Conservation (phyloP, 2,888 invertebrate genomes). For the Trissolcus brochymenae region DNA sequence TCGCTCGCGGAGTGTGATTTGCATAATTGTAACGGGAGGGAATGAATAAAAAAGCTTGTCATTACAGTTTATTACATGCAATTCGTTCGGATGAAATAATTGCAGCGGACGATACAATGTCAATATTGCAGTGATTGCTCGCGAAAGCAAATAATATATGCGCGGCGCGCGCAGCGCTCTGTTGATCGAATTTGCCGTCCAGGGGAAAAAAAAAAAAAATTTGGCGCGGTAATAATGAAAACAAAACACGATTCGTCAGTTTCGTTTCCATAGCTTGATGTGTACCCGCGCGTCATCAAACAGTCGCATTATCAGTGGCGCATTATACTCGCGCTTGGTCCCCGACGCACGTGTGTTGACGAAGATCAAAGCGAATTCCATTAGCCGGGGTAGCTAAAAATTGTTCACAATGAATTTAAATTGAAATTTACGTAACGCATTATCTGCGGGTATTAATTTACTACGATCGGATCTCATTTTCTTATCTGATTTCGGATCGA, state of each 20-base stretch:
- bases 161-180: too few species aligned
- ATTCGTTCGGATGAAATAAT: too few species aligned
- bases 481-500: slow-evolving; percentile 28
- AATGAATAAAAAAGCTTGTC: too few species aligned
- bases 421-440: slow-evolving; percentile 42
- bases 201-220: slow-evolving; percentile 5
- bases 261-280: slow-evolving; percentile 28
- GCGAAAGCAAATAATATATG: neutral
- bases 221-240: slow-evolving; percentile 20
- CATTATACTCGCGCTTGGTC: slow-evolving; percentile 11
- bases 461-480: slow-evolving; percentile 28
- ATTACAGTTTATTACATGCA: too few species aligned
- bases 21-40: too few species aligned
- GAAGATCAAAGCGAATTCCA: slow-evolving; percentile 47
- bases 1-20: too few species aligned
- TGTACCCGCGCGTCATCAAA: slow-evolving; percentile 30
- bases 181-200: slow-evolving; percentile 4
- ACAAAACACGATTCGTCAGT: slow-evolving; percentile 36
- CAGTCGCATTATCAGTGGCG: slow-evolving; percentile 16
- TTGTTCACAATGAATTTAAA: slow-evolving; percentile 43
- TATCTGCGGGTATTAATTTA: slow-evolving; percentile 42
- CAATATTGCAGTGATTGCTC: slow-evolving; percentile 1
- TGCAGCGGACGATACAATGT: too few species aligned
- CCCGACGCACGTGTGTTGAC: slow-evolving; percentile 13
- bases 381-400: slow-evolving; percentile 32